Evolutionary conservation across 2,888 invertebrate genomes (phyloP).

Genomic region (Zygothrica quintamaculata): DNA sequence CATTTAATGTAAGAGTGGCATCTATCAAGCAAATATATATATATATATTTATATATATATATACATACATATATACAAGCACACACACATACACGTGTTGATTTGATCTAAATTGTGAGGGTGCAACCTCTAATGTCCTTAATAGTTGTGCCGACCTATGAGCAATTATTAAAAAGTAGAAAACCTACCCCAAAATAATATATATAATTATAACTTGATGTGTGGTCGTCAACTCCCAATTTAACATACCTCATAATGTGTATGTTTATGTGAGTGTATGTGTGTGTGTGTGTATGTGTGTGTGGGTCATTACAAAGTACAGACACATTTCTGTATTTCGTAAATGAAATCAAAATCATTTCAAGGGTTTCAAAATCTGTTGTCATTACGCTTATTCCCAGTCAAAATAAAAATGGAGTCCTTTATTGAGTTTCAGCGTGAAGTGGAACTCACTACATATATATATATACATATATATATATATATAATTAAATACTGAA

Average conservation of each 20-base stretch:
- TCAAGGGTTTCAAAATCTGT: constrained; percentile 42
- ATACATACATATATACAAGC: too few relatives aligned
- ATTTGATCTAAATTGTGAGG: constrained; percentile 36
- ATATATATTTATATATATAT: too few relatives aligned
- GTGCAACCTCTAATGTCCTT: constrained; percentile 68
- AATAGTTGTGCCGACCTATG: constrained; percentile 70
- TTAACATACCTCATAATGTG: constrained; percentile 24
- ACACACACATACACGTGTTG: neutral
- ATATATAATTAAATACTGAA: too few relatives aligned
- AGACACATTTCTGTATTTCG: constrained; percentile 7
- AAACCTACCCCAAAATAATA: constrained; percentile 74
- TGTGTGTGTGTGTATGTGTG: constrained; percentile 21
- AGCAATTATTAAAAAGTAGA: constrained; percentile 50
- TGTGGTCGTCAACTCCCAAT: constrained; percentile 61
- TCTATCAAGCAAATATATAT: constrained; percentile 21
- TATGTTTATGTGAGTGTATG: constrained; percentile 8
- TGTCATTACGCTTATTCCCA: constrained; percentile 34
- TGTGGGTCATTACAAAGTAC: constrained; percentile 20
- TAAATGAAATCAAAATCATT: constrained; percentile 43
- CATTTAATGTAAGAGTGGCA: constrained; percentile 38
- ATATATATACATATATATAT: too few relatives aligned
- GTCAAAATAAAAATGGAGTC: constrained; percentile 45
- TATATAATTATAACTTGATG: constrained; percentile 73
- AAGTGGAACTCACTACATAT: too few relatives aligned
- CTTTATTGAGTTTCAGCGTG: neutral